A percentile compares a stretch with the other conserved stretches of the same genome.
Evolutionary conservation across 2,888 invertebrate species (phyloP).

Genomic region (Blastobasis adustella): DNA sequence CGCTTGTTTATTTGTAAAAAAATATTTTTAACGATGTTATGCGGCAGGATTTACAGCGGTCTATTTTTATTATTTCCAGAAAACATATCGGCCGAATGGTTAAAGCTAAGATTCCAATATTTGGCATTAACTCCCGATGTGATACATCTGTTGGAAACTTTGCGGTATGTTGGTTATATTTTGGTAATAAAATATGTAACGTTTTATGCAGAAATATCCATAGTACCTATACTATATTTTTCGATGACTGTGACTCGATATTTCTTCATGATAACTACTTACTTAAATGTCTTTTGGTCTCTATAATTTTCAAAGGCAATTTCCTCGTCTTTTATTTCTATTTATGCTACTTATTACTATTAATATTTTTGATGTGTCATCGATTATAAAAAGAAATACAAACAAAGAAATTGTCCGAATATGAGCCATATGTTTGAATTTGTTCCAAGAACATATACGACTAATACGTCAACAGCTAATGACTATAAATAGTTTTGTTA

Average conservation of each 20-base stretch:
- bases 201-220: conserved; percentile 69
- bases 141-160: conserved; percentile 78
- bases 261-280: conserved; percentile 60
- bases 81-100: conserved; percentile 85
- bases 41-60: background rate
- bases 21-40: too few relatives aligned
- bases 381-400: background rate
- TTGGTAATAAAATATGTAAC: conserved; percentile 22
- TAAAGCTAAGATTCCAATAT: conserved; percentile 85
- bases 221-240: conserved; percentile 6
- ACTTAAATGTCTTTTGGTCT: conserved; percentile 19
- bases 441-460: background rate
- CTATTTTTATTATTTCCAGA: conserved; percentile 52
- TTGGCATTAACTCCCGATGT: conserved; percentile 81
- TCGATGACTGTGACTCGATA: conserved; percentile 28
- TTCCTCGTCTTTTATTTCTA: conserved; percentile 21
- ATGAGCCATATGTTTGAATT: background rate
- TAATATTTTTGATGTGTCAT: background rate
- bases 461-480: too few relatives aligned
- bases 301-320: conserved; percentile 24
- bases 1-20: too few relatives aligned
- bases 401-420: conserved; percentile 6
- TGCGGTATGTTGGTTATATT: conserved; percentile 67
- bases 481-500: too few relatives aligned
- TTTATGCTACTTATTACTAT: background rate